Evolutionary conservation across 2,113 vertebrate genomes (phyloP), one percentile per base, ranked within the genome.

Genomic region (Urocitellus parryii): DNA sequence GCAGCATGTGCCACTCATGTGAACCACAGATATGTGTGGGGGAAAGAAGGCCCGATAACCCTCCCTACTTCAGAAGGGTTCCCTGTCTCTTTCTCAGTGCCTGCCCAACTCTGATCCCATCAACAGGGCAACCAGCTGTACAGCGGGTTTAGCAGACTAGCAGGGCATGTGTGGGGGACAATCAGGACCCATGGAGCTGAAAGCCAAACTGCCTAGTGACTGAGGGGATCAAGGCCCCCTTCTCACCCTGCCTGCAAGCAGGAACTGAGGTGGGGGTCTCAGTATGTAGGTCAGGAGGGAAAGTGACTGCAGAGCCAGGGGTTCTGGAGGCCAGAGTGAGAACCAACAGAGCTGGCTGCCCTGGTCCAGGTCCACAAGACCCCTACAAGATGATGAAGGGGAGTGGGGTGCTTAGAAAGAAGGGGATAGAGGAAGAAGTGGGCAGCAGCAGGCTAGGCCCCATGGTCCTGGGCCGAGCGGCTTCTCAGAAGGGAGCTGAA

Each of bases 81-180:
- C 17, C 27, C 27, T 85, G 27, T 72, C 3, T 73, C 51, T 94
- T 56, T 24, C 86, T 70, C 68, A 4, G 42, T 80, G 90, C 45
- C 87, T 90, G 78, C 68, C 84, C 90, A 65, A 63, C 56, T 94
- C 61, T 24, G 81, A 58, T 45, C 61, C 90, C 42, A 34, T 88
- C 58, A 58, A 80, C 56, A 80, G 81, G 61, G 56, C 80, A 70
- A 88, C 79, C 67, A 78, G 77, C 68, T 73, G 74, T 34, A 37
- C 63, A n/a, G 81, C 3, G 2, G 27, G 58, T 73, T 90, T 74
- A 86, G 70, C 39, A 39, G 82, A 58, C 77, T 18, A 39, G 37
- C 32, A 80, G 24, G 76, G 48, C 25, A 7, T 18, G 45, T 48
- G 4, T 2, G 17, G 34, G 73, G 25, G 48, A 37, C 88, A 58